Conservation (phyloP, 2,797 vertebrate species). For the Enteromius radiatus region DNA sequence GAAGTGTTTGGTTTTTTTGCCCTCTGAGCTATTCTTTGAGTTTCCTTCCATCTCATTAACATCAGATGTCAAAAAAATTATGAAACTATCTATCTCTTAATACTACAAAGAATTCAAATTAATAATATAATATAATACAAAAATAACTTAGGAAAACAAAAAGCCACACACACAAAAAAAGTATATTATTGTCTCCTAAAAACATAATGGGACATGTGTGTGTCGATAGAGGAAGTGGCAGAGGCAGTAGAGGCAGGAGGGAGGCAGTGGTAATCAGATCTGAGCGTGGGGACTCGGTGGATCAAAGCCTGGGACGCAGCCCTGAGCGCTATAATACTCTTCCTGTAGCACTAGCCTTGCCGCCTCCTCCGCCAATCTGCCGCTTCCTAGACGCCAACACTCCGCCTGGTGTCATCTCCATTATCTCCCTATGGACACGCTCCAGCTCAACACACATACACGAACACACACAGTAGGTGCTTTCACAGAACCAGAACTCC, state of each 20-base stretch:
- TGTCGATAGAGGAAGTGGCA: slow-evolving; percentile 58
- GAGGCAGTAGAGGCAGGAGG: slow-evolving; percentile 55
- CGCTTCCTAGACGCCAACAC: slow-evolving; percentile 64
- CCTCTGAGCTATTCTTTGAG: background rate
- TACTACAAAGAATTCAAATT: background rate
- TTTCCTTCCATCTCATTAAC: slow-evolving; percentile 27
- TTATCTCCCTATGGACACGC: slow-evolving; percentile 60
- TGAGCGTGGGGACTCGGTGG: slow-evolving; percentile 61
- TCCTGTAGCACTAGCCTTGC: slow-evolving; percentile 61
- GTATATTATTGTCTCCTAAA: slow-evolving; percentile 17
- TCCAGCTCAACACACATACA: slow-evolving; percentile 15
- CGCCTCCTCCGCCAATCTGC: slow-evolving; percentile 66
- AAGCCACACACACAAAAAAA: background rate
- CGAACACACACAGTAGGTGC: slow-evolving; percentile 17
- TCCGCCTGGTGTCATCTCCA: slow-evolving; percentile 66
- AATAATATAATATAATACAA: background rate
- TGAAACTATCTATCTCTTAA: no score
- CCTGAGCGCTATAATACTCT: slow-evolving; percentile 63
- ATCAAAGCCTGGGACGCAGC: slow-evolving; percentile 65
- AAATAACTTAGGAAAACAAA: background rate
- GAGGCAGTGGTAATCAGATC: slow-evolving; percentile 65
- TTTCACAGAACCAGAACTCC: slow-evolving; percentile 31
- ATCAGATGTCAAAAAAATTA: background rate
- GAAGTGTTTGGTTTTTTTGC: background rate
- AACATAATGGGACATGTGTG: slow-evolving; percentile 15